These are phyloP conservation scores for Zaprionus lineosus DNA, from an alignment of 2,888 invertebrate species.

Conservation along the genomic window DNA sequence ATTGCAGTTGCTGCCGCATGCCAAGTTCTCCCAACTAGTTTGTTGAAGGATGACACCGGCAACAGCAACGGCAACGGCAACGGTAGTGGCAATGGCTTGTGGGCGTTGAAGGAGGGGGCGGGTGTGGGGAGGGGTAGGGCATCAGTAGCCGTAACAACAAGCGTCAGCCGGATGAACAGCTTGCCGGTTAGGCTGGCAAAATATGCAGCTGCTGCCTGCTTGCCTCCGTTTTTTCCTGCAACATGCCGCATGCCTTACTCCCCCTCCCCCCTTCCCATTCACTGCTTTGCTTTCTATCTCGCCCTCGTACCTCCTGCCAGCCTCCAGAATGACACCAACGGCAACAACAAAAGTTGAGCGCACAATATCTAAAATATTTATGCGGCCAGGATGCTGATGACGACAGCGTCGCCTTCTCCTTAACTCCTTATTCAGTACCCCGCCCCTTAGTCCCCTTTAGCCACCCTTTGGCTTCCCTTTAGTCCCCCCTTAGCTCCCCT, in stretches of 20 bases:
- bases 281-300: background rate
- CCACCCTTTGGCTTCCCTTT: background rate
- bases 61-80: too few relatives aligned
- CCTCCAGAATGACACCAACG: constrained; percentile 20
- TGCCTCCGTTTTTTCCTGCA: background rate
- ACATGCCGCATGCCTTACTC: background rate
- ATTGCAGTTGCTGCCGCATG: constrained; percentile 70
- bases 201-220: constrained; percentile 57
- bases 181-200: constrained; percentile 67
- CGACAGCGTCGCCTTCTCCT: constrained; percentile 23
- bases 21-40: constrained; percentile 67
- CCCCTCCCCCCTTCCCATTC: background rate
- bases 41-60: too few relatives aligned
- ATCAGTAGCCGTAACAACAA: constrained; percentile 43
- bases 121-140: background rate
- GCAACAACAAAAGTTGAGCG: constrained; percentile 32
- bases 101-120: background rate
- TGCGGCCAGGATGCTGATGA: constrained; percentile 59
- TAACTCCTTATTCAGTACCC: too few relatives aligned
- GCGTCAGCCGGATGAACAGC: constrained; percentile 71
- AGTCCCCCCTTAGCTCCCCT: too few relatives aligned
- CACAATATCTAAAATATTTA: constrained; percentile 73
- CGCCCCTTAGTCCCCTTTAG: background rate
- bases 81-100: too few relatives aligned
- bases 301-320: background rate